Evolutionary conservation across 1,140 invertebrate genomes (phyloP).

Genomic region (Atta cephalotes): DNA sequence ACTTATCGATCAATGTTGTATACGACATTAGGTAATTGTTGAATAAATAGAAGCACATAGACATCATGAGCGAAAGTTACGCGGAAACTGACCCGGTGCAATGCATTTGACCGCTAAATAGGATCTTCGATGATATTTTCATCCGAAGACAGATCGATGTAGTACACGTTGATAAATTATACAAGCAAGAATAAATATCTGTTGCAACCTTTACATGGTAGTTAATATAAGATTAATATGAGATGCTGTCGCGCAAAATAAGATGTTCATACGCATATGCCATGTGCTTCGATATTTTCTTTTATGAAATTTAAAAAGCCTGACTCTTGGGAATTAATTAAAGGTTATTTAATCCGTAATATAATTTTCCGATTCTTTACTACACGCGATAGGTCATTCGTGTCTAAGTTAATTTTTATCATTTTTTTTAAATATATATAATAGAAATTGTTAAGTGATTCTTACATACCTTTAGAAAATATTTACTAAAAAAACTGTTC

Average conservation of each 20-base stretch:
- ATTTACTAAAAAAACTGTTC: too few relatives aligned
- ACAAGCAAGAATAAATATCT: neutral
- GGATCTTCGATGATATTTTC: constrained; percentile 43
- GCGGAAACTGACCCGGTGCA: constrained; percentile 74
- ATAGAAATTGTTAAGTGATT: too few relatives aligned
- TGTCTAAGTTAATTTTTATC: too few relatives aligned
- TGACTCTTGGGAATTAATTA: neutral
- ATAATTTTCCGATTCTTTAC: too few relatives aligned
- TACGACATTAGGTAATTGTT: constrained; percentile 74
- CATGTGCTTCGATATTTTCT: neutral
- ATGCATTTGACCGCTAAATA: constrained; percentile 69
- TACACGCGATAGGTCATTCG: too few relatives aligned
- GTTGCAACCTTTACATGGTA: neutral
- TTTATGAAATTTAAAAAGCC: neutral
- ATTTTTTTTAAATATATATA: too few relatives aligned
- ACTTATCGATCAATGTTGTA: constrained; percentile 2
- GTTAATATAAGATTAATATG: neutral
- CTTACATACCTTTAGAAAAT: too few relatives aligned
- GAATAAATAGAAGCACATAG: constrained; percentile 68
- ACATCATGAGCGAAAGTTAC: constrained; percentile 75
- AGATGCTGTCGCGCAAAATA: neutral
- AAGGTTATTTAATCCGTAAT: neutral
- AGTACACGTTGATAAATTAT: neutral
- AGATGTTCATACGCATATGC: neutral
- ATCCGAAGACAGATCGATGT: neutral